Evolutionary conservation across 2,888 invertebrate genomes (phyloP), one percentile per base, ranked within the genome.

Genomic region (Parasteatoda lunata): DNA sequence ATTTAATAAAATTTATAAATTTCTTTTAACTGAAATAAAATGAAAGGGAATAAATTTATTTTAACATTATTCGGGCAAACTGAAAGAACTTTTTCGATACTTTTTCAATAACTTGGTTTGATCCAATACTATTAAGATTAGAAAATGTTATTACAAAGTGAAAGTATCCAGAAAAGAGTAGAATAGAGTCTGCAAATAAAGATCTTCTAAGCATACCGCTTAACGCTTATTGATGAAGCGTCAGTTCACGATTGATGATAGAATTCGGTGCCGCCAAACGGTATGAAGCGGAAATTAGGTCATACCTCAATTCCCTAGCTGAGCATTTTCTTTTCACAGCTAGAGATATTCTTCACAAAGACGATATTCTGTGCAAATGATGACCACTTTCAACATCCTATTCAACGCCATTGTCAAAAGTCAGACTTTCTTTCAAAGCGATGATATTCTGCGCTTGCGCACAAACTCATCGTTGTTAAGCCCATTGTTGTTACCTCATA

Each of bases 241-340:
- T 77, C 77, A 48, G 54, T 45, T n/a, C 13, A 45, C 51, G 69
- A 77, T 79, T 65, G 70, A 71, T 71, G 64, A 70, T n/a, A 71
- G 64, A 79, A 71, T 59, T 79, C 71, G 48, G 7, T 48, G 51
- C 79, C 52, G 79, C 70, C 79, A 71, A 71, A 71, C 49, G 79
- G 71, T 54, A 79, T 79, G 15, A 71, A 71, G 71, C 71, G 79
- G 79, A 79, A 79, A 79, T 79, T 70, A 79, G 79, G 79, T 77
- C 77, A 54, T 52, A 15, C 69, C 54, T 70, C 77, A n/a, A 54
- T 69, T 68, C 15, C 45, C 54, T 48, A n/a, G 64, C 45, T 52
- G 11, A 77, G 77, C 69, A 48, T 71, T 79, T 70, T 79, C 71
- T 71, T 79, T 71, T 64, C 54, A 52, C 9, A 30, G 45, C 71